phyloP scores from a whole-genome alignment of 30 jellyfish, hydroid and myxozoan genomes.

The Aurelia sp. region DNA sequence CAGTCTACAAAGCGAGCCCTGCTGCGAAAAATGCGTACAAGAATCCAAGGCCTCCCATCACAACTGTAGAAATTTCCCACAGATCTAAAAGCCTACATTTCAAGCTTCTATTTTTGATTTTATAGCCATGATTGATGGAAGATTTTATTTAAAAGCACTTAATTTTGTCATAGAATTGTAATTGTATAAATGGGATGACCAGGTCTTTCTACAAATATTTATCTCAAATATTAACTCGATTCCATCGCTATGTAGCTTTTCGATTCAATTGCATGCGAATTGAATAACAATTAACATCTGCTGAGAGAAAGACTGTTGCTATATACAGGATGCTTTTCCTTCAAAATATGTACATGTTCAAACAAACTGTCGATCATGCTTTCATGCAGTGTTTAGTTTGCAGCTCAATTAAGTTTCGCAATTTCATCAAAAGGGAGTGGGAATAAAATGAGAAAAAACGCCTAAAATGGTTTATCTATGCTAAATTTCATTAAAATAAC shows the following conservation, averaged over 20 bases:
- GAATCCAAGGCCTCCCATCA: too few relatives aligned
- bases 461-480: too few relatives aligned
- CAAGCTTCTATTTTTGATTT: too few relatives aligned
- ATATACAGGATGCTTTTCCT: constrained; percentile 20
- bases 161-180: constrained; percentile 24
- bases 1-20: too few relatives aligned
- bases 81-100: too few relatives aligned
- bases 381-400: constrained; percentile 12
- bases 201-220: constrained; percentile 28
- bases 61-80: too few relatives aligned
- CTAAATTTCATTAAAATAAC: too few relatives aligned
- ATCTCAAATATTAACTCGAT: constrained; percentile 54
- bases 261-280: constrained; percentile 55
- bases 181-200: constrained; percentile 3
- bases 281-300: constrained; percentile 65
- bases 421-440: background rate
- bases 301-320: constrained; percentile 24
- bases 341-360: constrained; percentile 22
- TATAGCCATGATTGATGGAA: too few relatives aligned
- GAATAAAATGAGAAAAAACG: too few relatives aligned
- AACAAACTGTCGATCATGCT: constrained; percentile 41
- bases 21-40: too few relatives aligned
- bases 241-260: constrained; percentile 45
- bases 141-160: constrained; percentile 45
- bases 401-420: constrained; percentile 15